phyloP scores from a whole-genome alignment of 1,140 invertebrate species.

The Gyrodactylus salaris region DNA sequence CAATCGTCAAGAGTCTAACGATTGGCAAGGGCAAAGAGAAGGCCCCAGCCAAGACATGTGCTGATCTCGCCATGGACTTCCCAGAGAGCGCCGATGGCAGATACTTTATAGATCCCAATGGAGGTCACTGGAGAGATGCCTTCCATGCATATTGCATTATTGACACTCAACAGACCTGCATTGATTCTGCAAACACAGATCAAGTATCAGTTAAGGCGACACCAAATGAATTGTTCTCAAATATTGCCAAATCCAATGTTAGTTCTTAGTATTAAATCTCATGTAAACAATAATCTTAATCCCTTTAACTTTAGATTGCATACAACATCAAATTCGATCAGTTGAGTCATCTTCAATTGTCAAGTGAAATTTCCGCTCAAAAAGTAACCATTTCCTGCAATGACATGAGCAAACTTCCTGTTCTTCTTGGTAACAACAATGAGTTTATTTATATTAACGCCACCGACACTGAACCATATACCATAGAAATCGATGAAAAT shows the following conservation, averaged over 20 bases:
- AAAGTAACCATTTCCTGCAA: not conserved
- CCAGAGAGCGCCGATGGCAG: not conserved
- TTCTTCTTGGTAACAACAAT: not conserved
- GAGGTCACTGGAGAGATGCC: conserved; percentile 4
- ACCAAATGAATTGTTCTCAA: not conserved
- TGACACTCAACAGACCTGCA: not conserved
- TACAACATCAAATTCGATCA: not conserved
- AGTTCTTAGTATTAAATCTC: not conserved
- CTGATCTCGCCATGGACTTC: not conserved
- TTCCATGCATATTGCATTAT: not conserved
- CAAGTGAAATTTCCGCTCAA: not conserved
- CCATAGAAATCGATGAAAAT: not conserved
- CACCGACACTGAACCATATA: not conserved
- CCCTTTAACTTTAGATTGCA: not conserved
- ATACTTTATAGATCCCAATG: conserved; percentile 4
- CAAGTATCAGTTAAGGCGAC: not conserved
- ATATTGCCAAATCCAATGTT: not conserved
- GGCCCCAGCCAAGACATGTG: not conserved
- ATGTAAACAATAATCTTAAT: not conserved
- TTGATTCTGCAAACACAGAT: not conserved
- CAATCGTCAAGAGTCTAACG: not conserved
- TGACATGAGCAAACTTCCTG: not conserved
- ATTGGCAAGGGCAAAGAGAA: not conserved
- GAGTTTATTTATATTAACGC: not conserved
- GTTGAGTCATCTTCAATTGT: not conserved